Evolutionary conservation across 2,113 vertebrate genomes (phyloP).

Genomic region (Balaeniceps rex): DNA sequence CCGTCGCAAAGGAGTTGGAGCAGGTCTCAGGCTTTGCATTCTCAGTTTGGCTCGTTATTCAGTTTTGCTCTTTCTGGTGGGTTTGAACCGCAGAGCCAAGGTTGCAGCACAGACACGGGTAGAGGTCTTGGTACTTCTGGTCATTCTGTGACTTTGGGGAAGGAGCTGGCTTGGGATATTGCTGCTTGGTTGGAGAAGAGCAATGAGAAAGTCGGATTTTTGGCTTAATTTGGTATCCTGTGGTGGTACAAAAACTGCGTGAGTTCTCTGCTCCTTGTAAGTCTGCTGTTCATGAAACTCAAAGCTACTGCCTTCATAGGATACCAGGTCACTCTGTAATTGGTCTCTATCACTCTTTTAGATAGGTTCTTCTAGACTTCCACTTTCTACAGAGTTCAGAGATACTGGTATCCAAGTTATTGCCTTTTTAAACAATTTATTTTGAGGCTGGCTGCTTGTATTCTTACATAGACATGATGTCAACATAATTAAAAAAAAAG

Average conservation of each 20-base stretch:
- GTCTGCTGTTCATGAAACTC: not conserved
- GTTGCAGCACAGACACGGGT: not conserved
- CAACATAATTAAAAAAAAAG: not conserved
- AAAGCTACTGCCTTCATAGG: not conserved
- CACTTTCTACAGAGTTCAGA: not conserved
- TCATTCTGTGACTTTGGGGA: not conserved
- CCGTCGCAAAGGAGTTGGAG: not conserved
- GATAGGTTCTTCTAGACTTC: not conserved
- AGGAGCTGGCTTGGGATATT: not conserved
- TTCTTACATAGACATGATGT: not conserved
- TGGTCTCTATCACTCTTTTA: not conserved
- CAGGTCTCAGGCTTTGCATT: not conserved
- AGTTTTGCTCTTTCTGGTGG: not conserved
- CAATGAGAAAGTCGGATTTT: not conserved
- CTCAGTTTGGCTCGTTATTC: not conserved
- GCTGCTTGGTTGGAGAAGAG: not conserved
- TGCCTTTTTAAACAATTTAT: not conserved
- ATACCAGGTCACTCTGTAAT: not conserved
- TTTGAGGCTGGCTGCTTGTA: not conserved
- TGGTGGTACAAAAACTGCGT: not conserved
- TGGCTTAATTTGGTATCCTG: not conserved
- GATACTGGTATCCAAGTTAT: not conserved
- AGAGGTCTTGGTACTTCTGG: fast-evolving
- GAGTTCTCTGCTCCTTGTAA: not conserved
- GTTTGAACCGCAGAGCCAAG: not conserved